Evolutionary conservation across 2,888 invertebrate species (phyloP).

Genomic region (Drosophila mimetica): DNA sequence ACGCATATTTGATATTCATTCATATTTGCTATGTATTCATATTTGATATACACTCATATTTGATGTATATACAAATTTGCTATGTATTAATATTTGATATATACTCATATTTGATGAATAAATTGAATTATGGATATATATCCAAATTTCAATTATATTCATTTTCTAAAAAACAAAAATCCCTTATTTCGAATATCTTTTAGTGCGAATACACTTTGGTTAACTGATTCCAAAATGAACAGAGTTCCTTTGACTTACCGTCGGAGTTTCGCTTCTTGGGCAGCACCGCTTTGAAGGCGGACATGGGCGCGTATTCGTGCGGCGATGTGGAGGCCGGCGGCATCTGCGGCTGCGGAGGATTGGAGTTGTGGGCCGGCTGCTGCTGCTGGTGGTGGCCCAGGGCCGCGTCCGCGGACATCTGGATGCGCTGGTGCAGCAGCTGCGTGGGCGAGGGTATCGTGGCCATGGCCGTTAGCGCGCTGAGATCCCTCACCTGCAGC

Average conservation of each 20-base stretch:
- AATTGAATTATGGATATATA: too few species aligned
- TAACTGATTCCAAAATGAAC: too few species aligned
- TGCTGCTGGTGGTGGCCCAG: slow-evolving; percentile 63
- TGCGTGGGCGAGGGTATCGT: slow-evolving; percentile 80
- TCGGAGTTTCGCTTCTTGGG: slow-evolving; percentile 84
- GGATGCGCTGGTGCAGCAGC: slow-evolving; percentile 78
- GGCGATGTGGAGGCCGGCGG: slow-evolving; percentile 69
- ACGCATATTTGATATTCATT: too few species aligned
- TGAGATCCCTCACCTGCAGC: slow-evolving; percentile 82
- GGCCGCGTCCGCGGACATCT: slow-evolving; percentile 64
- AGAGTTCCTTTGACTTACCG: slow-evolving; percentile 76
- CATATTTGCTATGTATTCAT: too few species aligned
- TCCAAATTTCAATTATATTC: too few species aligned
- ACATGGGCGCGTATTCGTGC: slow-evolving; percentile 81
- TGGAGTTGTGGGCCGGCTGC: slow-evolving; percentile 29
- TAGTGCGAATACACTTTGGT: neutral
- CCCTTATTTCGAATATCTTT: too few species aligned
- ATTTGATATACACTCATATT: too few species aligned
- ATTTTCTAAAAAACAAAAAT: too few species aligned
- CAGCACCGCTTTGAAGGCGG: slow-evolving; percentile 84
- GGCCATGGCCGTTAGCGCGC: slow-evolving; percentile 78
- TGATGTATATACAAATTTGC: too few species aligned
- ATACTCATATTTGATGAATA: too few species aligned
- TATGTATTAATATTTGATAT: too few species aligned
- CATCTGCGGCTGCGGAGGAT: slow-evolving; percentile 61